Conservation (phyloP, 2,797 vertebrate genomes). For the Zenarchopterus dispar region DNA sequence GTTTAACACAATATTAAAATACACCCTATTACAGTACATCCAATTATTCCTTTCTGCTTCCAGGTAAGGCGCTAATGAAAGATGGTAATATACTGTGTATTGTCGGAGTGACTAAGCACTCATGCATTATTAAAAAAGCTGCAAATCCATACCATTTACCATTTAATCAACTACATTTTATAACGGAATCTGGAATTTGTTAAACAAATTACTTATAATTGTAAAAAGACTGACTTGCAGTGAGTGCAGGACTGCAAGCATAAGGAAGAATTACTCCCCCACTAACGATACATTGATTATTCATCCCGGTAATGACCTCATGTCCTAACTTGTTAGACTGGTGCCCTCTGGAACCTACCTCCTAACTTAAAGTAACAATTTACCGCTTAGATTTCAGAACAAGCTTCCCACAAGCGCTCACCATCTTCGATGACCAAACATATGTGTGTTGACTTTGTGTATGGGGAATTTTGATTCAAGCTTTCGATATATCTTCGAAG, state of each 20-base stretch:
- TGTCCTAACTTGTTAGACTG: conserved; percentile 63
- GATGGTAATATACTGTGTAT: conserved; percentile 4
- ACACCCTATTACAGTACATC: conserved; percentile 19
- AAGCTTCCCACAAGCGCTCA: conserved; percentile 22
- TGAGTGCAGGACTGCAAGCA: conserved; percentile 60
- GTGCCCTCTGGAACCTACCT: conserved; percentile 24
- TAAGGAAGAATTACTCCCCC: conserved; percentile 64
- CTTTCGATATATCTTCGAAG: conserved; percentile 17
- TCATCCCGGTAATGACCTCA: conserved; percentile 66
- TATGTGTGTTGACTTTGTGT: conserved; percentile 10
- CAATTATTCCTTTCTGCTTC: conserved; percentile 18
- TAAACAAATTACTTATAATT: conserved; percentile 71
- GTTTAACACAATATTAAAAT: conserved; percentile 3
- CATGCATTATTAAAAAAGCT: conserved; percentile 33
- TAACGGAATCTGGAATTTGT: conserved; percentile 54
- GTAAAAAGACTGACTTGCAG: conserved; percentile 59
- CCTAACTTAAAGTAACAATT: conserved; percentile 29
- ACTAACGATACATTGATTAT: conserved; percentile 71
- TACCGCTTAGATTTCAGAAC: conserved; percentile 33
- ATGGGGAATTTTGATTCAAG: conserved; percentile 17
- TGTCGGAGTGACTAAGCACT: conserved; percentile 26
- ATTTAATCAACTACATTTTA: conserved; percentile 54
- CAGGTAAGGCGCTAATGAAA: conserved; percentile 22
- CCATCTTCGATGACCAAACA: conserved; percentile 26
- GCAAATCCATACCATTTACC: conserved; percentile 55